Evolutionary conservation across 2,797 vertebrate genomes (phyloP).

Genomic region (Hipposideros larvatus): DNA sequence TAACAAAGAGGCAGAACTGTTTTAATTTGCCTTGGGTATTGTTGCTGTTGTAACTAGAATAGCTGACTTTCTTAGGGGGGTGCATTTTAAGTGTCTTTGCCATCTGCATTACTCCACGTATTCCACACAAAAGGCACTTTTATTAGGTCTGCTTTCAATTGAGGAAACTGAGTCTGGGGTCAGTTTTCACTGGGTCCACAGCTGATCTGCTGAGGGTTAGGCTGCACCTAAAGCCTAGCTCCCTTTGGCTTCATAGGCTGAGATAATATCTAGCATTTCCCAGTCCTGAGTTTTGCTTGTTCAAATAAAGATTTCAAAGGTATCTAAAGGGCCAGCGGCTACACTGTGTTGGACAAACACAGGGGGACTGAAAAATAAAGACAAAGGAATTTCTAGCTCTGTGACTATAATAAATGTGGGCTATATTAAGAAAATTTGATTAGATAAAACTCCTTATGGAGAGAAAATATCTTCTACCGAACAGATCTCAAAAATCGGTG

Average conservation of each 20-base stretch:
- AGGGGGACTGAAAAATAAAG: neutral
- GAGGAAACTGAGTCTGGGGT: neutral
- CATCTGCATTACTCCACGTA: neutral
- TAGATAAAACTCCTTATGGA: conserved; percentile 48
- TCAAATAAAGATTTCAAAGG: conserved; percentile 11
- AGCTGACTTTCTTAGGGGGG: neutral
- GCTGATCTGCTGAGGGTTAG: neutral
- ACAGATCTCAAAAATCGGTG: conserved; percentile 39
- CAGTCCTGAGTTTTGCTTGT: neutral
- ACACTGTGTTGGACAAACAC: neutral
- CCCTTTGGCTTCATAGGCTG: neutral
- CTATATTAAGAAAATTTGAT: conserved; percentile 57
- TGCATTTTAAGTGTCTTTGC: neutral
- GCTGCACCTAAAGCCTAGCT: neutral
- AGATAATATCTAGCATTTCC: neutral
- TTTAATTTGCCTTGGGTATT: neutral
- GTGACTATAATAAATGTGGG: neutral
- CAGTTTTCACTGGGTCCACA: neutral
- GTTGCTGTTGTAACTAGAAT: neutral
- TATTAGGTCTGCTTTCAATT: conserved; percentile 3
- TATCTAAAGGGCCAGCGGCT: neutral
- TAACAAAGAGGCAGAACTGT: neutral
- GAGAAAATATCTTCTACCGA: conserved; percentile 64
- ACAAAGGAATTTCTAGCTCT: neutral
- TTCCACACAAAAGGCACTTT: neutral